These are phyloP conservation scores for Colletes gigas DNA, from an alignment of 1,140 invertebrate species.

Conservation along the genomic window DNA sequence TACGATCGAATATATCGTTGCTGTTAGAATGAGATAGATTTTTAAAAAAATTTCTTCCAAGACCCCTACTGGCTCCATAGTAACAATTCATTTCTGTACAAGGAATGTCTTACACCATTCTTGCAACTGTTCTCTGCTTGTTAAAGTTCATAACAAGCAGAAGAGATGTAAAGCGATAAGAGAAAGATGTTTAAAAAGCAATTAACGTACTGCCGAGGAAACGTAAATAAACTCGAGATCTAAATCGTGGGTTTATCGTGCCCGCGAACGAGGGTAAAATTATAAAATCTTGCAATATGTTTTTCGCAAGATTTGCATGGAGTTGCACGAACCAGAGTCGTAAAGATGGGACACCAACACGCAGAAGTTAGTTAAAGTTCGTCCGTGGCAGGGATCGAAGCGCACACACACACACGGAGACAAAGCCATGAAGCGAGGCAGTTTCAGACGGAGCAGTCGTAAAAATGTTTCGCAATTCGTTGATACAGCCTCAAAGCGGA, in stretches of 20 bases:
- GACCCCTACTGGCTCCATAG: too few relatives aligned
- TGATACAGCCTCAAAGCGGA: conserved; percentile 42
- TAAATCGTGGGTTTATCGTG: background rate
- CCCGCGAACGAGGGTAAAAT: background rate
- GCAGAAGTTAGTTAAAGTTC: background rate
- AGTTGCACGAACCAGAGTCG: background rate
- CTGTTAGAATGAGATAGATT: too few relatives aligned
- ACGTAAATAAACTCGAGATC: background rate
- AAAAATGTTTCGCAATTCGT: conserved; percentile 59
- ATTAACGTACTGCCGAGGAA: too few relatives aligned
- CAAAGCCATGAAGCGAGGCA: background rate
- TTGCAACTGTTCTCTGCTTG: too few relatives aligned
- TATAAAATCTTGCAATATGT: background rate
- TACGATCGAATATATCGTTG: too few relatives aligned
- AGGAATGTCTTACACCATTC: too few relatives aligned
- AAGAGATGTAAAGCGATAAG: too few relatives aligned
- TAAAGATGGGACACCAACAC: background rate
- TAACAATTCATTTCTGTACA: too few relatives aligned
- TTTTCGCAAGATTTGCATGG: background rate
- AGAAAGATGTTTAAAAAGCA: too few relatives aligned
- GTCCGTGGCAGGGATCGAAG: background rate
- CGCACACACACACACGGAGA: too few relatives aligned
- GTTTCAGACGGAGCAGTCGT: conserved; percentile 26
- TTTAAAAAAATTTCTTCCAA: too few relatives aligned
- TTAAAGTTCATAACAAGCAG: too few relatives aligned